phyloP scores from a whole-genome alignment of 1,140 invertebrate species.

The Drosophila hydei region DNA sequence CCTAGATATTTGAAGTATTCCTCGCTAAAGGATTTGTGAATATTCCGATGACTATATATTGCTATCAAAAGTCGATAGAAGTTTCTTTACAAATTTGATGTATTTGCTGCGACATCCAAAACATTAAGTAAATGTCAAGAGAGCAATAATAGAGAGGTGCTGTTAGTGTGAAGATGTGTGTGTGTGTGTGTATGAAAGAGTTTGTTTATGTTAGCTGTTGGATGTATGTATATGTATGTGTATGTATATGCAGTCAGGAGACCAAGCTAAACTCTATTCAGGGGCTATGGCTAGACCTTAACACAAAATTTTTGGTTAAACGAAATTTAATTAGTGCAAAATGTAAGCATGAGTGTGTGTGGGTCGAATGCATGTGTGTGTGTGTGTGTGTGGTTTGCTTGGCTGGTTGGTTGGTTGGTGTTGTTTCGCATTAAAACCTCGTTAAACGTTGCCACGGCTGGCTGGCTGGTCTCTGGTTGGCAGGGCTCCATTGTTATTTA shows the following conservation, averaged over 20 bases:
- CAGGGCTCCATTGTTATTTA: slow-evolving; percentile 38
- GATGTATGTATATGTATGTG: not conserved
- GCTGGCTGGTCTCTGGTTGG: too few species aligned
- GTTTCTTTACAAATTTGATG: slow-evolving; percentile 18
- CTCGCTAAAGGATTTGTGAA: too few species aligned
- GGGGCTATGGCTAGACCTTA: slow-evolving; percentile 12
- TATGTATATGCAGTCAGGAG: too few species aligned
- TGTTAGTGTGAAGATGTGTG: slow-evolving; percentile 4
- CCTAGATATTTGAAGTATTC: too few species aligned
- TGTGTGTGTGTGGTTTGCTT: slow-evolving; percentile 14
- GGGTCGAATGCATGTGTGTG: not conserved
- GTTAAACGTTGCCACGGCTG: slow-evolving; percentile 72
- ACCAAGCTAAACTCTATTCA: slow-evolving; percentile 15
- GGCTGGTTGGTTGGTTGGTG: slow-evolving; percentile 1
- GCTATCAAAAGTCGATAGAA: too few species aligned
- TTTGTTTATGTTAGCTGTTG: not conserved
- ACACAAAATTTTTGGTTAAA: slow-evolving; percentile 60
- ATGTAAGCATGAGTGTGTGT: slow-evolving; percentile 29
- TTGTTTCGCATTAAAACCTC: slow-evolving; percentile 69
- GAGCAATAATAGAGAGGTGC: too few species aligned
- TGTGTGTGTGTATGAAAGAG: slow-evolving; percentile 4
- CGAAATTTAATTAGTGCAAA: slow-evolving; percentile 79
- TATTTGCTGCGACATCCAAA: slow-evolving; percentile 56
- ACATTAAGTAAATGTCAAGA: slow-evolving; percentile 45
- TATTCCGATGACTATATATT: too few species aligned